Percentiles rank a stretch among this genome's conserved stretches.
phyloP scores from a whole-genome alignment of 2,797 vertebrate species.

The Enteromius radiatus region DNA sequence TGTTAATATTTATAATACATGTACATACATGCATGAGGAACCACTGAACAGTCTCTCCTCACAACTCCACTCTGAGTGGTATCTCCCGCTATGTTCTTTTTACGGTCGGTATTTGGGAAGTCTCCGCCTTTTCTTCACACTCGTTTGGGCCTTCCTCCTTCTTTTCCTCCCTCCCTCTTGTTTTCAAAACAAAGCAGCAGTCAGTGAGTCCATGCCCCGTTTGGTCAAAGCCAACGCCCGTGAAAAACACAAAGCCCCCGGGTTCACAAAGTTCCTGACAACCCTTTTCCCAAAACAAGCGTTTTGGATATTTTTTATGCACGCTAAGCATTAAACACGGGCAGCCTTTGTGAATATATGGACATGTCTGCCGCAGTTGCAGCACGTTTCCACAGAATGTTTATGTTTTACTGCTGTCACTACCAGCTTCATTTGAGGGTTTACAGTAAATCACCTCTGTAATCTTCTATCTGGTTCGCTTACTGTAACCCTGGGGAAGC shows the following conservation, averaged over 20 bases:
- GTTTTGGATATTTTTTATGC: neutral
- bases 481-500: constrained; percentile 34
- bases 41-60: constrained; percentile 36
- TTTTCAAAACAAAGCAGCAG: constrained; percentile 60
- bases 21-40: constrained; percentile 12
- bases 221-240: constrained; percentile 58
- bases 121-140: constrained; percentile 52
- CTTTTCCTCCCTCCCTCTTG: constrained; percentile 42
- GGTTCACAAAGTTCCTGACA: constrained; percentile 56
- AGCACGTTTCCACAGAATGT: constrained; percentile 51
- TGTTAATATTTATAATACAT: constrained; percentile 18
- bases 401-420: constrained; percentile 55
- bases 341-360: constrained; percentile 29
- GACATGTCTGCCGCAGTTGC: constrained; percentile 9
- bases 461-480: constrained; percentile 40
- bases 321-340: constrained; percentile 49
- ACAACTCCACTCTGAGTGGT: constrained; percentile 38
- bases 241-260: constrained; percentile 59
- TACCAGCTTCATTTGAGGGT: constrained; percentile 44
- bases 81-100: constrained; percentile 49
- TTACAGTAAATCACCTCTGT: constrained; percentile 57
- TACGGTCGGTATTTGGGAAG: constrained; percentile 54
- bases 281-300: constrained; percentile 31
- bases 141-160: constrained; percentile 33
- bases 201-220: constrained; percentile 53